A percentile compares a stretch with the other conserved stretches of the same genome.
Conservation (phyloP, 2,797 vertebrate species). For the Poeciliopsis gracilis region DNA sequence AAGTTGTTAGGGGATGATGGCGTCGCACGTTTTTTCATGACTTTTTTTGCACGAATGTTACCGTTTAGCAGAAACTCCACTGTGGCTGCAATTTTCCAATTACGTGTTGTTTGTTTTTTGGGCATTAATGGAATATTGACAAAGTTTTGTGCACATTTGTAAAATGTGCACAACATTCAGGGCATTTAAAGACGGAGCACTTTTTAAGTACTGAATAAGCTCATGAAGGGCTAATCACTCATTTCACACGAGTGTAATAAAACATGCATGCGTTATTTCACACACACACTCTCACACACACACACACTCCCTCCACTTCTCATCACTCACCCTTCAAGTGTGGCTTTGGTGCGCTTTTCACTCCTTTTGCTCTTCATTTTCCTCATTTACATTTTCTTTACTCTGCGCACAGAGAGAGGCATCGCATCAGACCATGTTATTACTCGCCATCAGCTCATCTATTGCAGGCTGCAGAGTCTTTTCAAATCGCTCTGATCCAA, state of each 20-base stretch:
- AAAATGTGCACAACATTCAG: too few relatives aligned
- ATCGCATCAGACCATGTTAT: background rate
- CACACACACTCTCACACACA: background rate
- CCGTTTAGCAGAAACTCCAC: too few relatives aligned
- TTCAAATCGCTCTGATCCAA: background rate
- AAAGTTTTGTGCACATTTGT: too few relatives aligned
- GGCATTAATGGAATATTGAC: too few relatives aligned
- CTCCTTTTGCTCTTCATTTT: background rate
- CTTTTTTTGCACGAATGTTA: too few relatives aligned
- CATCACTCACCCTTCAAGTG: background rate
- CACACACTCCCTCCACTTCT: background rate
- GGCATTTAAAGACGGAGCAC: too few relatives aligned
- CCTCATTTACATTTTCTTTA: conserved; percentile 3
- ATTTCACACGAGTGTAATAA: conserved; percentile 11
- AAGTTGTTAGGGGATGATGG: too few relatives aligned
- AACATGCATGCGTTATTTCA: background rate
- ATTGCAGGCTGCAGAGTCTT: background rate
- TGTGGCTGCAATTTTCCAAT: too few relatives aligned
- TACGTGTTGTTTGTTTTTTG: too few relatives aligned
- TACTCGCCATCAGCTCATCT: background rate
- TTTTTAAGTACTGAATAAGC: background rate
- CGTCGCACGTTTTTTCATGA: too few relatives aligned
- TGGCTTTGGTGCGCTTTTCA: background rate
- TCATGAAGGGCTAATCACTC: conserved; percentile 10
- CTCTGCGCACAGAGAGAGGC: background rate